Evolutionary conservation across 2,888 invertebrate genomes (phyloP), one percentile per base, ranked within the genome.

Genomic region (Chloroclysta siterata): DNA sequence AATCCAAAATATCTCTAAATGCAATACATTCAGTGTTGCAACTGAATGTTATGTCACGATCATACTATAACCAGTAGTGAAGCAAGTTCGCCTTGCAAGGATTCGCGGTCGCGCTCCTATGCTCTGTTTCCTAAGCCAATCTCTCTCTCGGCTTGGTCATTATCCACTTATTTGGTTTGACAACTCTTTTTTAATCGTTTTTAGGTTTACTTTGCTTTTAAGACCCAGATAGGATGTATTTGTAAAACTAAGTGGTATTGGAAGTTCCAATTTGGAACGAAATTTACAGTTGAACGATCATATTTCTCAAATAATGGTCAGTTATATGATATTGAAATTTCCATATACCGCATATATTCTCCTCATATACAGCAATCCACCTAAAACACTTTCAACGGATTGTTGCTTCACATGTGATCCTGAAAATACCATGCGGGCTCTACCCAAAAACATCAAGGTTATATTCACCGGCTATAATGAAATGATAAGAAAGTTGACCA

Each of bases 51-150:
- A 81, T 69, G 61, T 80, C 81, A 81, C 63, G 14, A 39, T 53
- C 36, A 39, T n/a, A 11, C 11, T 0, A 41, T 56, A 48, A 64
- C 53, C 47, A 52, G 6, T 33, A 33, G 33, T 33, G 58, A 17
- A 42, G 82, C 62, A 83, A 83, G 71, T 67, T 70, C 68, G 75
- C 76, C 76, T 77, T 77, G 76, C 72, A 76, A 79, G 80, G 83
- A 81, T 79, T 80, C 77, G 81, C 76, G 79, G 78, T 75, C 75
- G 67, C 63, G 60, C 67, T 66, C 60, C 69, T 58, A 28, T 59
- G 75, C 71, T 74, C 74, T 58, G 72, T 75, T 74, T 76, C 72
- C 68, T 50, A 75, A 75, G 44, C 56, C 65, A 53, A 68, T 57
- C 53, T 53, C 61, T 66, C 61, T 22, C 22, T 22, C 64, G 54